Percentiles rank a stretch among this genome's conserved stretches.
Conservation (phyloP, 2,113 vertebrate genomes). For the Panthera uncia region DNA sequence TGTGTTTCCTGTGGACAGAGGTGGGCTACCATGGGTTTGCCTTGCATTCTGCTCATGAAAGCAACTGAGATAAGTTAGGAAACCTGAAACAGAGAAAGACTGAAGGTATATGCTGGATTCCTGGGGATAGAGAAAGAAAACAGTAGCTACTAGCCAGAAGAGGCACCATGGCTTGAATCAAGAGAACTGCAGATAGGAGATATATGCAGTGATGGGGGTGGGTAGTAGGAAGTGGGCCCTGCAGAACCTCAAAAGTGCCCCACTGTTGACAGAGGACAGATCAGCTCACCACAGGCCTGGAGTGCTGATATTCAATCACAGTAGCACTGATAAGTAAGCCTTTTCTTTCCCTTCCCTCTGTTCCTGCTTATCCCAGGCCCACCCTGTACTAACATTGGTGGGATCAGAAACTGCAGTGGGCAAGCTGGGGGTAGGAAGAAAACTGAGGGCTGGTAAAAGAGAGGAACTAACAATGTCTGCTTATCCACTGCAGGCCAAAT, state of each 20-base stretch:
- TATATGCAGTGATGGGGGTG: neutral
- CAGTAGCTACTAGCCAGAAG: neutral
- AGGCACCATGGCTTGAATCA: neutral
- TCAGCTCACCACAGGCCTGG: neutral
- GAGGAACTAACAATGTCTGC: neutral
- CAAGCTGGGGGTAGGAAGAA: neutral
- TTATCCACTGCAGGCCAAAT: neutral
- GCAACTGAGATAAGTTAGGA: neutral
- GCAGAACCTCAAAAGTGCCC: neutral
- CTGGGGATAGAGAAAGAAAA: neutral
- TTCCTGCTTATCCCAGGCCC: neutral
- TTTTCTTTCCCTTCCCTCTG: neutral
- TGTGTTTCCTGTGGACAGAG: neutral
- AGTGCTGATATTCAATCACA: neutral
- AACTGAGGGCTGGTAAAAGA: neutral
- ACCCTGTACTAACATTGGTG: neutral
- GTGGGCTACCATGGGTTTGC: too few species aligned
- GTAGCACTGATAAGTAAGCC: fast-evolving
- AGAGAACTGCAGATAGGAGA: neutral
- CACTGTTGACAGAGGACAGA: neutral
- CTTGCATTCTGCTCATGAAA: neutral
- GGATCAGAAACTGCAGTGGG: neutral
- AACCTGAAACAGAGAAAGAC: neutral
- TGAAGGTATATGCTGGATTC: neutral
- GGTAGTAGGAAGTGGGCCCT: neutral